Evolutionary conservation across 1,140 invertebrate genomes (phyloP), one percentile per base, ranked within the genome.

Genomic region (Bombus confusus): DNA sequence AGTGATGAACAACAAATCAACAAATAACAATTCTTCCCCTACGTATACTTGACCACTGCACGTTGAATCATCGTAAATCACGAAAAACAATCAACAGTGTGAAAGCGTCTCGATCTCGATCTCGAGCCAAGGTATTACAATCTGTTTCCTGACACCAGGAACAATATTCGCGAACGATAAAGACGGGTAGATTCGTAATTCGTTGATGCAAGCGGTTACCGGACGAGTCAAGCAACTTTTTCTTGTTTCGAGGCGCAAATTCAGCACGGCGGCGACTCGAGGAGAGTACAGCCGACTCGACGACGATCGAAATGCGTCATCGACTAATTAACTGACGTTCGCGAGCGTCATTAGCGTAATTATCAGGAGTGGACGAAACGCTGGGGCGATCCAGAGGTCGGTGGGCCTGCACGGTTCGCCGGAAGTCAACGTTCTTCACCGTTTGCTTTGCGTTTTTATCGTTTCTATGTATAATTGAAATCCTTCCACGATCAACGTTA

Each of bases 281-380:
- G 64, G 64, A 66, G n/a, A 66, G 31, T 22, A 39, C n/a, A 64
- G 41, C 34, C 31, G 72, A 83, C 31, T 41, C 71, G 37, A 37
- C 39, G 57, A 15, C 64, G 66, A 80, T 85, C 77, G 76, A 80
- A 73, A 80, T 85, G 83, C 83, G 83, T 85, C 83, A 85, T 85
- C 83, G 52, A 57, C 77, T 85, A 80, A 85, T 85, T 85, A 85
- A 85, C 83, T 47, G 43, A 69, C 77, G 77, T 25, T 72, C 69
- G 83, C 77, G 57, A 47, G 57, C 77, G 83, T 85, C 83, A 80
- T 85, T 85, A 85, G 83, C 76, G 52, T 52, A 72, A 80, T 85
- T 85, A 85, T 80, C 83, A 80, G 68, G 77, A 85, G 68, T 62
- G 81, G 64, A 83, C 57, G 57, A 80, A 85, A 80, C 76, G 39